phyloP scores from a whole-genome alignment of 2,113 vertebrate species.

The Cyphomyrus discorhynchus region DNA sequence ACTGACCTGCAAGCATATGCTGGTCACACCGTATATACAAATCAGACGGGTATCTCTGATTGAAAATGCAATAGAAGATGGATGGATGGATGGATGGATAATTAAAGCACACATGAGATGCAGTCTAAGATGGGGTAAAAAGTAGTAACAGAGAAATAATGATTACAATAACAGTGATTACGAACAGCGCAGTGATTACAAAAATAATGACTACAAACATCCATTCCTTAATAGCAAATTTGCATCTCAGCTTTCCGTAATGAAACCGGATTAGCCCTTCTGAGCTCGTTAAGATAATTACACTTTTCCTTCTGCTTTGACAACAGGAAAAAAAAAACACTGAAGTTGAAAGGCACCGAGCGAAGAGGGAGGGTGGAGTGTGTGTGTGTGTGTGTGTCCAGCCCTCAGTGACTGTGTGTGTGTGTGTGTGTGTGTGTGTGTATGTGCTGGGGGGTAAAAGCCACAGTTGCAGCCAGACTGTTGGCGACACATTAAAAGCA shows the following conservation, averaged over 20 bases:
- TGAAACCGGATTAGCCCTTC: neutral
- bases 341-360: slow-evolving; percentile 16
- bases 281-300: slow-evolving; percentile 16
- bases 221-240: neutral
- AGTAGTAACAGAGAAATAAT: neutral
- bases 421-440: neutral
- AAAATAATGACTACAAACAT: slow-evolving; percentile 1
- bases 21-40: neutral
- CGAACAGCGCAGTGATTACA: neutral
- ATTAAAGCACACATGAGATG: neutral
- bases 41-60: neutral
- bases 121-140: neutral
- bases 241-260: neutral
- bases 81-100: neutral
- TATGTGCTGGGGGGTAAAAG: slow-evolving; percentile 40
- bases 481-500: slow-evolving; percentile 62
- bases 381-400: slow-evolving; percentile 9
- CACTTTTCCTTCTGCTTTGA: slow-evolving; percentile 26
- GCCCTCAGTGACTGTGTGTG: neutral
- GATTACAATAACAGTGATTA: neutral
- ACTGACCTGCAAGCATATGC: neutral
- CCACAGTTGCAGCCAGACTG: slow-evolving; percentile 56
- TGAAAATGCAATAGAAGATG: neutral
- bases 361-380: slow-evolving; percentile 29
- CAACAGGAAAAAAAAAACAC: slow-evolving; percentile 29